Base-by-base conservation (phyloP, 2,797 vertebrate genomes). In the Cynopterus sphinx region DNA sequence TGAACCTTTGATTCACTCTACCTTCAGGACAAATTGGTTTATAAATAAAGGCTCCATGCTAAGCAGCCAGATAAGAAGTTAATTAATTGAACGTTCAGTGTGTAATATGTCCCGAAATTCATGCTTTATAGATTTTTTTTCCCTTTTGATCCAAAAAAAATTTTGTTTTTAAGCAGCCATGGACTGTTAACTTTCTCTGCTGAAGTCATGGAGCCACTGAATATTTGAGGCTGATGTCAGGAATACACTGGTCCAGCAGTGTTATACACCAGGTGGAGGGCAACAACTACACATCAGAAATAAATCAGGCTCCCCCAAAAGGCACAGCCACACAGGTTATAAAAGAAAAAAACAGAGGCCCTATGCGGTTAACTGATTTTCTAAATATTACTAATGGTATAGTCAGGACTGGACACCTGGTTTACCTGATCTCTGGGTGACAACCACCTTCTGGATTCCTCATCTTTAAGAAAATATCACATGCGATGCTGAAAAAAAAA, bases 21-120 rank as follows among this genome's bases (percentile, higher is more conserved):
- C 77, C 57, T 95, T 79, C 46, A 61, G 83, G 68, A 90, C 61
- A 91, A 96, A 93, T 41, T 59, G 55, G 55, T 85, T 97, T 90
- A 71, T 88, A 94, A 97, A 91, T 88, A 96, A 96, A 95, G 41
- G 28, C 75, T 91, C 28, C 55, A 74, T 90, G 77, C 55, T 89
- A 96, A 73, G 26, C 46, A 85, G n/a, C 33, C 68, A 95, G 91
- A 88, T 84, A 93, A 88, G 68, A 96, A 96, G 83, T 95, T 90
- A 96, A 96, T 94, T 95, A 97, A 97, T 86, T 85, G 68, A 90
- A 61, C 95, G 82, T 88, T 93, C 85, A 68, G 22, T 74, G 36
- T 93, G 53, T 65, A 85, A 71, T 59, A 3, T 75, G n/a, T 79
- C 61, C 57, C 92, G 77, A 87, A 95, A 95, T 65, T 63, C 87